Percentiles rank a stretch among this genome's conserved stretches.
These are phyloP conservation scores for Eupithecia insigniata DNA, from an alignment of 2,888 invertebrate genomes.

Conservation along the genomic window DNA sequence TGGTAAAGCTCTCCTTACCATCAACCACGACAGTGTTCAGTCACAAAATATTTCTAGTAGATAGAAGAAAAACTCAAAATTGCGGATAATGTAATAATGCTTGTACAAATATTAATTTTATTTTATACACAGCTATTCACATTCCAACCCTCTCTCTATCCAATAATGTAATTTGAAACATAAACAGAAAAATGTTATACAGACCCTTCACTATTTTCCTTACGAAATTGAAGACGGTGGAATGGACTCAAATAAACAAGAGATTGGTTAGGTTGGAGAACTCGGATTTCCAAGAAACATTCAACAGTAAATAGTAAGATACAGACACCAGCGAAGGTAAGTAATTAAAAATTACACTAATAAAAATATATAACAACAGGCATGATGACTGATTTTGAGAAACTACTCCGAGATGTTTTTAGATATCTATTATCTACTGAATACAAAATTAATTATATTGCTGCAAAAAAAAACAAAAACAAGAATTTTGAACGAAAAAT, in stretches of 20 bases:
- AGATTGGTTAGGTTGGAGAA: constrained; percentile 40
- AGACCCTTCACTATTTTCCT: constrained; percentile 44
- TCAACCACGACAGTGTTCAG: neutral
- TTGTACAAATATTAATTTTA: neutral
- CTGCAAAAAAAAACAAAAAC: too few relatives aligned
- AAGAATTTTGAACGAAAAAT: too few relatives aligned
- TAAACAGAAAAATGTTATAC: constrained; percentile 23
- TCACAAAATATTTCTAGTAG: neutral
- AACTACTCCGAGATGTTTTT: too few relatives aligned
- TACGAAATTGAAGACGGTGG: constrained; percentile 46
- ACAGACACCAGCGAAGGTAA: neutral
- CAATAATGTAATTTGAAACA: constrained; percentile 15
- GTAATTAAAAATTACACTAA: neutral
- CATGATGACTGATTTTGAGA: too few relatives aligned
- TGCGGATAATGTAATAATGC: neutral
- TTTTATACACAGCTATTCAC: constrained; percentile 7
- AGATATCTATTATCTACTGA: too few relatives aligned
- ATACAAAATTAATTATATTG: too few relatives aligned
- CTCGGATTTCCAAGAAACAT: constrained; percentile 37
- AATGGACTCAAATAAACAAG: constrained; percentile 60
- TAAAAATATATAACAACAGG: neutral
- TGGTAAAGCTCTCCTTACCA: neutral
- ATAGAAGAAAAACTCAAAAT: neutral
- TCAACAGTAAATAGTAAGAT: neutral
- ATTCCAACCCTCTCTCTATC: neutral